Evolutionary conservation across 2,797 vertebrate genomes (phyloP).

Genomic region (Pagetopsis macropterus): DNA sequence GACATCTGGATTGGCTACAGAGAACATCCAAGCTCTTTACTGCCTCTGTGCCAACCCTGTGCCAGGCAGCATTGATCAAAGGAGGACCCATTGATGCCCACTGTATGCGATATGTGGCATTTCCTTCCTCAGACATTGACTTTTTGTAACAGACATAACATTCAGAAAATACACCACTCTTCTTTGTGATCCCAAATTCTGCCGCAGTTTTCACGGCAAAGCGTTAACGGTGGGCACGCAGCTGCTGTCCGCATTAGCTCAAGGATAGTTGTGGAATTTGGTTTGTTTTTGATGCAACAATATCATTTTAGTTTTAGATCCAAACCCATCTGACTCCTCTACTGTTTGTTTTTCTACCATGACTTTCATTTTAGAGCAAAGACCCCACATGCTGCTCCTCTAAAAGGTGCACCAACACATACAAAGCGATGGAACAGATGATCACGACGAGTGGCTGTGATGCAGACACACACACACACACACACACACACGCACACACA

Average conservation of each 20-base stretch:
- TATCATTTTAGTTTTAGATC: slow-evolving; percentile 53
- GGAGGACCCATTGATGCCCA: slow-evolving; percentile 83
- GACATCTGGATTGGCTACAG: slow-evolving; percentile 78
- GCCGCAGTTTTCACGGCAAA: slow-evolving; percentile 35
- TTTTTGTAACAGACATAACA: slow-evolving; percentile 58
- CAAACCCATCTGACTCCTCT: slow-evolving; percentile 40
- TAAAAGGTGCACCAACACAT: slow-evolving; percentile 59
- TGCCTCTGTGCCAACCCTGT: slow-evolving; percentile 82
- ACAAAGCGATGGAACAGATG: slow-evolving; percentile 59
- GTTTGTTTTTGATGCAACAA: slow-evolving; percentile 49
- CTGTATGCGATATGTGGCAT: slow-evolving; percentile 86
- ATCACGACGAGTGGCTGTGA: slow-evolving; percentile 53
- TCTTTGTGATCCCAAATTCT: slow-evolving; percentile 59
- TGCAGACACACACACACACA: slow-evolving; percentile 16
- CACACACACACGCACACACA: slow-evolving; percentile 2
- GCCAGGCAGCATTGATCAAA: slow-evolving; percentile 82
- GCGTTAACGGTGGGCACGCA: slow-evolving; percentile 28
- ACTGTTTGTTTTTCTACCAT: slow-evolving; percentile 35
- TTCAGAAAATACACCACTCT: slow-evolving; percentile 55
- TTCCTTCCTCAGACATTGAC: slow-evolving; percentile 39
- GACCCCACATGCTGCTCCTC: slow-evolving; percentile 62
- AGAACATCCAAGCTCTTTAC: slow-evolving; percentile 87
- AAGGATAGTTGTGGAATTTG: slow-evolving; percentile 73
- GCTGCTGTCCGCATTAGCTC: slow-evolving; percentile 71
- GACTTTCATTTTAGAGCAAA: slow-evolving; percentile 50